Evolutionary conservation across 2,113 vertebrate genomes (phyloP), one percentile per base, ranked within the genome.

Genomic region (Talpa occidentalis): DNA sequence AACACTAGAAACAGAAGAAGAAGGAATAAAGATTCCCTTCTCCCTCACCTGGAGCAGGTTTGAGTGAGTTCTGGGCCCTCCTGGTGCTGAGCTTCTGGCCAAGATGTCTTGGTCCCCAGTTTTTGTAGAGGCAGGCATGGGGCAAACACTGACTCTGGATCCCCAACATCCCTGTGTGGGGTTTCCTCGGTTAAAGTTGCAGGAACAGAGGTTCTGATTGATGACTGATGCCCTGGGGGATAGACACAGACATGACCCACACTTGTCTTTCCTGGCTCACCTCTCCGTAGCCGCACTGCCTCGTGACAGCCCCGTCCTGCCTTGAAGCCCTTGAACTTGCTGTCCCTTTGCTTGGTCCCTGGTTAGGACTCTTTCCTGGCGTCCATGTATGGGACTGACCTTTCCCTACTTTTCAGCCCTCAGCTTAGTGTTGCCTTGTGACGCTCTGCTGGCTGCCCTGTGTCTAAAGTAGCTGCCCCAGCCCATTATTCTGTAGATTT

Each of bases 341-440:
- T 54, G 26, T 74, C 26, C 15, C 5, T 78, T 59, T 24, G 42
- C 40, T 47, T 42, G 62, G 30, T 26, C 40, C 69, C 30, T 66
- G 40, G 47, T 44, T 32, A 60, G 32, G 5, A 30, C 30, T 14
- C 28, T 42, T 73, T 22, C 42, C n/a, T 40, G 28, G 47, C 1
- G 10, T 16, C 32, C 7, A 28, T 0, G 1, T 6, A 22, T 0
- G 2, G 9, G 66, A 30, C 28, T 28, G 16, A 24, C 5, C 60
- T 70, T 35, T 47, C 40, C n/a, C 52, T 5, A 40, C 12, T 21
- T 6, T 79, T 67, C 9, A 47, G 40, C 24, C 62, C 42, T 79
- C 10, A 47, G 52, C 42, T 47, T 22, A 24, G 16, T 17, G 49
- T 22, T 26, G 5, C 11, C 19, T 37, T n/a, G 79, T 37, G 67